Evolutionary conservation across 1,140 invertebrate genomes (phyloP).

Genomic region (Platyscapa corneri): DNA sequence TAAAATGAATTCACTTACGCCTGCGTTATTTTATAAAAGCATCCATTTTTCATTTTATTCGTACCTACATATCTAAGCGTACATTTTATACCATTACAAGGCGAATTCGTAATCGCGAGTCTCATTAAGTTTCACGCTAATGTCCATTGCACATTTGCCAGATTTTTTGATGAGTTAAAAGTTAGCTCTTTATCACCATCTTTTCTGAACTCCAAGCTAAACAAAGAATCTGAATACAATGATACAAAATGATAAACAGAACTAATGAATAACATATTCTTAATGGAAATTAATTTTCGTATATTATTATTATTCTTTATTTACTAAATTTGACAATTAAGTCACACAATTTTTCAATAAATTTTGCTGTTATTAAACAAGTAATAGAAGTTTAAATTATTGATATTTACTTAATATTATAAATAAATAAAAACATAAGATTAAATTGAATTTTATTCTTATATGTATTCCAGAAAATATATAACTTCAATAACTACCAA

Average conservation of each 20-base stretch:
- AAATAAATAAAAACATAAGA: too few relatives aligned
- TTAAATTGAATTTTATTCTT: too few relatives aligned
- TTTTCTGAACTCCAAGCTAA: not conserved
- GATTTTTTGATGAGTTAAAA: constrained; percentile 2
- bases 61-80: not conserved
- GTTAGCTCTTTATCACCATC: not conserved
- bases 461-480: too few relatives aligned
- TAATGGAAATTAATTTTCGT: too few relatives aligned
- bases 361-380: too few relatives aligned
- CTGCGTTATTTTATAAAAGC: not conserved
- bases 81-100: not conserved
- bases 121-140: not conserved
- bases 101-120: not conserved
- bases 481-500: not conserved
- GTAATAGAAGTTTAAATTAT: too few relatives aligned
- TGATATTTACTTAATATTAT: too few relatives aligned
- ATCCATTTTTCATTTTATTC: not conserved
- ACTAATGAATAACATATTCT: not conserved
- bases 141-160: not conserved
- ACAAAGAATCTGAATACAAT: not conserved
- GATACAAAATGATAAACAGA: not conserved
- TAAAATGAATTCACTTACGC: not conserved
- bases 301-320: too few relatives aligned
- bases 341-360: too few relatives aligned
- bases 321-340: too few relatives aligned